A percentile compares a stretch with the other conserved stretches of the same genome.
Conservation (phyloP, 1,140 invertebrate species). For the Cydia amplana region DNA sequence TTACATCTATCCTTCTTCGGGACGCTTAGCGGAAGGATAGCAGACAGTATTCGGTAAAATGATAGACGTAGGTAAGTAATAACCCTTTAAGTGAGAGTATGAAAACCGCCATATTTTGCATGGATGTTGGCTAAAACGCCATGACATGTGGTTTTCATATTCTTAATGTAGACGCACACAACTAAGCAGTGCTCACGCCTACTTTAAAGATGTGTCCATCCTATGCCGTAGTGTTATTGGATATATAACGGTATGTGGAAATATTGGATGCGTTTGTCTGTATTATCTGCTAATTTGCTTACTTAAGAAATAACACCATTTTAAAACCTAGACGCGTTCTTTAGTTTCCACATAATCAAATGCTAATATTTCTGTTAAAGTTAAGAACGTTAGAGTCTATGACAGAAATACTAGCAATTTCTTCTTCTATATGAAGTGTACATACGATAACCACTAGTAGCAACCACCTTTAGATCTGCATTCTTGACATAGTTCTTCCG, state of each 20-base stretch:
- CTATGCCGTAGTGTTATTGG: neutral
- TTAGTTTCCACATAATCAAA: neutral
- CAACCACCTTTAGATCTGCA: constrained; percentile 19
- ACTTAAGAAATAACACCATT: neutral
- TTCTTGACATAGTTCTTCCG: constrained; percentile 25
- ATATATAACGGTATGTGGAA: neutral
- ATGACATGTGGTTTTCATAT: neutral
- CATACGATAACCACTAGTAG: constrained; percentile 20
- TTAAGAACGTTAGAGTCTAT: neutral
- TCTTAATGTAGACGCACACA: neutral
- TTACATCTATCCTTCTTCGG: no score
- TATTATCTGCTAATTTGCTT: neutral
- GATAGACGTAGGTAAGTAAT: no score
- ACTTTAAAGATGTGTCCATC: neutral
- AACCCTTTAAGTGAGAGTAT: neutral
- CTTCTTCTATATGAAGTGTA: constrained; percentile 8
- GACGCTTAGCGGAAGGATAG: no score
- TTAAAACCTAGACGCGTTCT: neutral
- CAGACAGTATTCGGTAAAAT: no score
- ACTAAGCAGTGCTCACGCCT: neutral
- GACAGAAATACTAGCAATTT: constrained; percentile 16
- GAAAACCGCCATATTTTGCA: neutral
- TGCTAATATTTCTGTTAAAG: constrained; percentile 16
- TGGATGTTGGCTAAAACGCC: neutral
- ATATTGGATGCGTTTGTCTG: neutral